Evolutionary conservation across 2,113 vertebrate genomes (phyloP).

Genomic region (Odontesthes bonariensis): DNA sequence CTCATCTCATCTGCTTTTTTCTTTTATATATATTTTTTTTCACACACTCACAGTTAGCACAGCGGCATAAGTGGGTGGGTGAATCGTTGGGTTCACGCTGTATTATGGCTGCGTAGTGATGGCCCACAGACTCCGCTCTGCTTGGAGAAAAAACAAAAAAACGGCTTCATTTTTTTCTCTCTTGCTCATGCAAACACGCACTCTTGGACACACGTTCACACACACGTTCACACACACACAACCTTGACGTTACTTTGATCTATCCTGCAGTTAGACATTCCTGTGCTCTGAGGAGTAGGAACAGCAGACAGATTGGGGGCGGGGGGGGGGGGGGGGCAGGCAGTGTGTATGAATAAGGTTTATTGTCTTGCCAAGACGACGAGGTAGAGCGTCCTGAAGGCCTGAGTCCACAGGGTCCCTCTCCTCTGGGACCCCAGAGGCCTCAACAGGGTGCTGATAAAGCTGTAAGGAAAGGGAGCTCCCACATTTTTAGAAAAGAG

Average conservation of each 20-base stretch:
- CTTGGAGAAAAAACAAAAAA: too few relatives aligned
- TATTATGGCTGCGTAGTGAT: too few relatives aligned
- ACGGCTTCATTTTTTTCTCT: not conserved
- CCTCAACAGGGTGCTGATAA: slow-evolving; percentile 35
- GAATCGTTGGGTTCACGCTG: slow-evolving; percentile 11
- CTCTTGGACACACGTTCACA: not conserved
- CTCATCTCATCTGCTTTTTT: too few relatives aligned
- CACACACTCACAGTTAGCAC: not conserved
- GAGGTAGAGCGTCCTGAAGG: slow-evolving; percentile 49
- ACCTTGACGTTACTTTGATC: slow-evolving; percentile 62
- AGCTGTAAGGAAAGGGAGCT: slow-evolving; percentile 41
- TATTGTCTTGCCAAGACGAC: slow-evolving; percentile 67
- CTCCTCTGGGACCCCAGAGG: slow-evolving; percentile 44
- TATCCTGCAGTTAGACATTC: slow-evolving; percentile 67
- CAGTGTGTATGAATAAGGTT: slow-evolving; percentile 63
- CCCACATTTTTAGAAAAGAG: slow-evolving; percentile 31
- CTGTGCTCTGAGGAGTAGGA: slow-evolving; percentile 56
- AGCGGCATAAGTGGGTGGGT: slow-evolving; percentile 12
- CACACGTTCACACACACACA: slow-evolving; percentile 5
- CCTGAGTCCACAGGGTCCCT: slow-evolving; percentile 50
- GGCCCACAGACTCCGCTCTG: not conserved
- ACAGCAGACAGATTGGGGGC: slow-evolving; percentile 53
- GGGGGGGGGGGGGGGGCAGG: slow-evolving; percentile 8
- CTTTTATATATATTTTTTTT: not conserved
- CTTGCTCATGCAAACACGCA: not conserved